Base-by-base conservation (phyloP, 2,888 invertebrate genomes). In the Macropis europaea region DNA sequence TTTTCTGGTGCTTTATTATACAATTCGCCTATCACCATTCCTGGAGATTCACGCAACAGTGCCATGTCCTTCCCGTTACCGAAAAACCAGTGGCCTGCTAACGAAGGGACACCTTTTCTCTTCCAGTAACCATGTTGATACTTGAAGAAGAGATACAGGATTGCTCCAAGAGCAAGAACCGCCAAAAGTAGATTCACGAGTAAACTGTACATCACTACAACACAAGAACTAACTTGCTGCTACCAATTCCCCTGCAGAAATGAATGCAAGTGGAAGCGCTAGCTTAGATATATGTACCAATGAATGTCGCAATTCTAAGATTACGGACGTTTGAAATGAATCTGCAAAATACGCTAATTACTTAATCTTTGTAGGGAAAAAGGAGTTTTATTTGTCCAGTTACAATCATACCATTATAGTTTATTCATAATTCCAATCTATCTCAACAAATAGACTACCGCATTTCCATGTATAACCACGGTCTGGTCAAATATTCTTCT, bases 71-170 rank as follows among this genome's bases (percentile, higher is more conserved):
- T 81, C 11, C 81, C 63, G 45, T 86, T 79, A 3, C 86, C 86
- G 22, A 82, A 85, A 0, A 86, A 53, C 45, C 84, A 72, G 34
- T 83, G 77, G 0, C 67, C 38, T 19, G 84, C 78, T 9, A 76
- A 3, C 1, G 81, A 73, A 9, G 73, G 77, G 11, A 86, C 48
- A 9, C 86, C 85, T 0, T 57, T 67, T 32, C 77, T 77, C 42
- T 82, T 66, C 86, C 86, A 86, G 50, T 86, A 86, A 7, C 59
- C 73, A 3, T 76, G 78, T 2, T 69, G 73, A 34, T 79, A 75
- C 24, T 76, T 86, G 17, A 79, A 53, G 62, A 79, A 85, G 0
- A 77, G 2, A 9, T 81, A 79, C 5, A 79, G 5, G 1, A 36
- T 3, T 0, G 11, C 9, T 4, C 7, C 11, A 0, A 61, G 5